These are phyloP conservation scores for Acronicta leporina DNA, from an alignment of 2,888 invertebrate genomes.

Conservation along the genomic window DNA sequence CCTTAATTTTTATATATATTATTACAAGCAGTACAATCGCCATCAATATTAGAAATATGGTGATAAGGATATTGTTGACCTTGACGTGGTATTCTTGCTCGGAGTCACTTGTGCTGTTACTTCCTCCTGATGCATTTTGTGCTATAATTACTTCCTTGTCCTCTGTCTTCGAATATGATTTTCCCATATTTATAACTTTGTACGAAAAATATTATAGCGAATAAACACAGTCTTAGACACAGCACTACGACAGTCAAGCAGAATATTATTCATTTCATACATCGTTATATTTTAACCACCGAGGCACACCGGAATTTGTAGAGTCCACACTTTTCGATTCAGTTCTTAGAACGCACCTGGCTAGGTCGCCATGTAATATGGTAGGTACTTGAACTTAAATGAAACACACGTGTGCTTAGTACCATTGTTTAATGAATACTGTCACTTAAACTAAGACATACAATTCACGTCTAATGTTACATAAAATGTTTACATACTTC, in stretches of 20 bases:
- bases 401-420: not conserved
- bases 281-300: not conserved
- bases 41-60: too few relatives aligned
- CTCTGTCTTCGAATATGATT: not conserved
- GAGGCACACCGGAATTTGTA: conserved; percentile 5
- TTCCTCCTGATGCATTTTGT: conserved; percentile 4
- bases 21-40: too few relatives aligned
- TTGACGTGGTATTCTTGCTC: conserved; percentile 3
- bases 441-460: too few relatives aligned
- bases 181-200: conserved; percentile 1
- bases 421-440: too few relatives aligned
- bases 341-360: conserved; percentile 4
- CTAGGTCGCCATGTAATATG: conserved; percentile 3
- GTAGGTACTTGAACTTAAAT: not conserved
- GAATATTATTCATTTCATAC: not conserved
- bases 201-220: too few relatives aligned
- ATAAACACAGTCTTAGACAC: not conserved
- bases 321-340: not conserved
- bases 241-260: not conserved
- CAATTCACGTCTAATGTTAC: too few relatives aligned
- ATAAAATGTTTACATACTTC: too few relatives aligned
- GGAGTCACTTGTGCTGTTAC: not conserved
- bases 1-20: too few relatives aligned
- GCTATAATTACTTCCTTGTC: conserved; percentile 3
- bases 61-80: not conserved